Base-by-base conservation (phyloP, 2,797 vertebrate genomes). In the Leptodactylus fallax region DNA sequence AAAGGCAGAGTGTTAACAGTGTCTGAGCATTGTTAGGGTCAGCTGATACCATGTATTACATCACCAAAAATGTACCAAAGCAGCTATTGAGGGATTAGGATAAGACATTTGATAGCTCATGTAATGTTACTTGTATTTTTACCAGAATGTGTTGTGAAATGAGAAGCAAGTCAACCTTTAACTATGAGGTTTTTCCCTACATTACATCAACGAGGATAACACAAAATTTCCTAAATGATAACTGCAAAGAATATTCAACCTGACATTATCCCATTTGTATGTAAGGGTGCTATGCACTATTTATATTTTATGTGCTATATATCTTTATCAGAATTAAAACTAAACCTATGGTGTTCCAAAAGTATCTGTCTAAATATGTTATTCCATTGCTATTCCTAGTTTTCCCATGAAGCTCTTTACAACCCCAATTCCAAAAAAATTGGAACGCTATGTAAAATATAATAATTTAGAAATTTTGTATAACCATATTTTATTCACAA, bases 101-200 rank as follows among this genome's bases (percentile, higher is more conserved):
- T 60, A 85, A 92, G 90, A 84, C 90, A 90, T 91, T 88, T 91
- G 92, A 94, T 92, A 94, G 91, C 90, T 89, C 88, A 56, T 91
- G 79, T 90, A 92, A 91, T 84, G 86, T 0, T 90, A 81, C 88
- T 85, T 90, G 87, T 90, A 51, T 63, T n/a, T 90, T 77, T 81
- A 85, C 79, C 87, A 60, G 69, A 82, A 47, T 63, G 77, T n/a
- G 47, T 77, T 91, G 85, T 23, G 90, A 92, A 92, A 91, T 76
- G 81, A 92, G 81, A 49, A 87, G 36, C 65, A 63, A 86, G 16
- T 87, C 1, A 61, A 58, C 13, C 19, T 47, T 71, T 72, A 21
- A 47, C 55, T 60, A 19, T 47, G 11, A 7, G 51, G 0, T 45
- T 61, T 79, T 60, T 61, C 0, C 13, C 17, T 80, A n/a, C 21